phyloP scores from a whole-genome alignment of 1,140 invertebrate species.

The Rhopalosiphum maidis region DNA sequence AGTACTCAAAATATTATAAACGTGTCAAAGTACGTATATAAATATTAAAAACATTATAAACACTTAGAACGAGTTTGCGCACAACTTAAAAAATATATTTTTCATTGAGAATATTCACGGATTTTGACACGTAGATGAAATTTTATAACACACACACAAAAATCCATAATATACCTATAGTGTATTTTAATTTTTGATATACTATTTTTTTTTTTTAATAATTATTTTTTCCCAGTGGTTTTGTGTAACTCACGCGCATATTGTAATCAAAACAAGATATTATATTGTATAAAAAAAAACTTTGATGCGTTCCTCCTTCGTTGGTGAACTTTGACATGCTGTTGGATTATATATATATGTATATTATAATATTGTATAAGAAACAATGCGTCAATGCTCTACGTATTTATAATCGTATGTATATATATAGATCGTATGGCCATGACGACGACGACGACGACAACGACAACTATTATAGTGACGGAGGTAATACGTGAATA shows the following conservation, averaged over 20 bases:
- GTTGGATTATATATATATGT: not conserved
- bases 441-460: not conserved
- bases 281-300: constrained; percentile 27
- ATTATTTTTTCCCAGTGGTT: not conserved
- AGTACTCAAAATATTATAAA: not conserved
- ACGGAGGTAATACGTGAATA: constrained; percentile 4
- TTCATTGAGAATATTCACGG: not conserved
- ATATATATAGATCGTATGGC: not conserved
- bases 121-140: not conserved
- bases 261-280: constrained; percentile 37
- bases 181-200: constrained; percentile 7
- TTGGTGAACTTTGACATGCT: not conserved
- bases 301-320: not conserved
- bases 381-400: constrained; percentile 13
- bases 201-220: not conserved
- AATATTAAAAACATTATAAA: constrained; percentile 6
- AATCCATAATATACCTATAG: not conserved
- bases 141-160: not conserved
- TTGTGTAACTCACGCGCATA: not conserved
- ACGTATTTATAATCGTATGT: not conserved
- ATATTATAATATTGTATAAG: constrained; percentile 26
- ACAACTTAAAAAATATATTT: not conserved
- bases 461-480: not conserved
- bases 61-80: not conserved
- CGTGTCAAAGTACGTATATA: not conserved